A percentile compares a stretch with the other conserved stretches of the same genome.
Evolutionary conservation across 2,113 vertebrate genomes (phyloP).

Genomic region (Notothenia coriiceps): DNA sequence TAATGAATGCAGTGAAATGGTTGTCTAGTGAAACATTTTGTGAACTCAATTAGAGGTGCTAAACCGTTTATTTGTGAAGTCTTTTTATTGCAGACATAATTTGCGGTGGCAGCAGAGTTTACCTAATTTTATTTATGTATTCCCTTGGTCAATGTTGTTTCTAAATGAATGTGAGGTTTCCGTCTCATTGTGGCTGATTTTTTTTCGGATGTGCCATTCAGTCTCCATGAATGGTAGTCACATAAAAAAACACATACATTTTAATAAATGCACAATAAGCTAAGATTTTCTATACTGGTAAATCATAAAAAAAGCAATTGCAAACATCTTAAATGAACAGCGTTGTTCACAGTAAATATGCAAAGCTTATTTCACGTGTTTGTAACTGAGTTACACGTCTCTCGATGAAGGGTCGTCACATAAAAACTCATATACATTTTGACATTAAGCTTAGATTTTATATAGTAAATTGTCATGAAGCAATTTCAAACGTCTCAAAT

Average conservation of each 20-base stretch:
- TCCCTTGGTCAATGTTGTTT: slow-evolving; percentile 73
- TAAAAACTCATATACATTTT: slow-evolving; percentile 31
- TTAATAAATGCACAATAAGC: too few relatives aligned
- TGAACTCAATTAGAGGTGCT: slow-evolving; percentile 78
- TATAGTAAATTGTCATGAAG: slow-evolving; percentile 20
- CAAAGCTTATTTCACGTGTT: too few relatives aligned
- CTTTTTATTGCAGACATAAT: slow-evolving; percentile 77
- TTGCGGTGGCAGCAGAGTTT: slow-evolving; percentile 71
- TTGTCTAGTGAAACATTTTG: slow-evolving; percentile 77
- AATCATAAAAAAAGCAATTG: too few relatives aligned
- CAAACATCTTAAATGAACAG: too few relatives aligned
- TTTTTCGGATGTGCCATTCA: neutral
- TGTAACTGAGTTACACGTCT: neutral
- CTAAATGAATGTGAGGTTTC: slow-evolving; percentile 61
- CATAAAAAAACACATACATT: too few relatives aligned
- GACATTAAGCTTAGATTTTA: slow-evolving; percentile 33
- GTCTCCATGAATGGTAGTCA: too few relatives aligned
- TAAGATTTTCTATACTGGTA: too few relatives aligned
- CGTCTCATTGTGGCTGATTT: slow-evolving; percentile 34
- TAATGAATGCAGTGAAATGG: slow-evolving; percentile 77
- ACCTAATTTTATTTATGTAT: slow-evolving; percentile 79
- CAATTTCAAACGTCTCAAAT: slow-evolving; percentile 23
- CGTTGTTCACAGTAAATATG: too few relatives aligned
- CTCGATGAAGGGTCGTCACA: slow-evolving; percentile 31
- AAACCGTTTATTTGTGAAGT: slow-evolving; percentile 77